Evolutionary conservation across 2,888 invertebrate species (phyloP).

Genomic region (Aleiodes alternator): DNA sequence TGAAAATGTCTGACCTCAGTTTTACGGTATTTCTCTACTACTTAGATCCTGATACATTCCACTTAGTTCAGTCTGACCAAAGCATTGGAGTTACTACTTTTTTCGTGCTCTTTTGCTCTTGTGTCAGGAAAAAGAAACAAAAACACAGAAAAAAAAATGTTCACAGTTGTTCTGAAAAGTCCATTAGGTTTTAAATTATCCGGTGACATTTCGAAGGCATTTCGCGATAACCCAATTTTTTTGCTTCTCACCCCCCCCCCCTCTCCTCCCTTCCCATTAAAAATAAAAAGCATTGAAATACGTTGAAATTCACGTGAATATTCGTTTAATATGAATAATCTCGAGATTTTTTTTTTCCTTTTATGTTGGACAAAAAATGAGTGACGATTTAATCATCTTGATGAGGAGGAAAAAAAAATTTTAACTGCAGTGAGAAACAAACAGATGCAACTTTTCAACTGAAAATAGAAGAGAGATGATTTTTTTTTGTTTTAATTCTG

Average conservation of each 20-base stretch:
- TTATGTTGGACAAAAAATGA: neutral
- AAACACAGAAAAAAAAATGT: no score
- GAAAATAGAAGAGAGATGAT: neutral
- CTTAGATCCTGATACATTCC: slow-evolving; percentile 67
- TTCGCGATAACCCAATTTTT: no score
- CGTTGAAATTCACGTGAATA: no score
- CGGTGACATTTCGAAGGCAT: neutral
- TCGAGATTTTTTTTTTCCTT: neutral
- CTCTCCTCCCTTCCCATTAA: no score
- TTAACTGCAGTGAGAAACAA: neutral
- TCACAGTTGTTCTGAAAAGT: neutral
- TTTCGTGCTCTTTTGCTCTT: slow-evolving; percentile 37
- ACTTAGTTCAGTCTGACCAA: slow-evolving; percentile 63
- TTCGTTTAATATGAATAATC: no score
- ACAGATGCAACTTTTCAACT: slow-evolving; percentile 22
- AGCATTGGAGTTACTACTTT: slow-evolving; percentile 52
- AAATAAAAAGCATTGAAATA: no score
- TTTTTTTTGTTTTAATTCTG: slow-evolving; percentile 9
- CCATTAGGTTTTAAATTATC: slow-evolving; percentile 23
- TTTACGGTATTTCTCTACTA: slow-evolving; percentile 61
- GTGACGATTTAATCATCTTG: slow-evolving; percentile 38
- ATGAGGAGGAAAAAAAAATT: neutral
- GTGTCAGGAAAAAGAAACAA: no score
- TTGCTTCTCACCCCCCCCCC: no score
- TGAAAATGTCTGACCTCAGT: slow-evolving; percentile 56